Conservation (phyloP, 2,113 vertebrate species). For the Urocitellus parryii region DNA sequence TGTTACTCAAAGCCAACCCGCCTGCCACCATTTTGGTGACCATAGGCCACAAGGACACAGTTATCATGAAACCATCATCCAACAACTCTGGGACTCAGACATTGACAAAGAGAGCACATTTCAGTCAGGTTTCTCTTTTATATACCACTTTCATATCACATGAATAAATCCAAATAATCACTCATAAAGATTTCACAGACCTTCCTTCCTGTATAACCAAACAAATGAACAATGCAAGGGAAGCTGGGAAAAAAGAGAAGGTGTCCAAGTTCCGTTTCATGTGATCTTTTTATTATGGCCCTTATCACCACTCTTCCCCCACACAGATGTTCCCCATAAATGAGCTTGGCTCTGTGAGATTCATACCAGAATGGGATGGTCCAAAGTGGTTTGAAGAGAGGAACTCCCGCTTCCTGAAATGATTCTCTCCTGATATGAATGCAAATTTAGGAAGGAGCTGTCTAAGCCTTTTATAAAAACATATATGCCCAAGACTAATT, state of each 20-base stretch:
- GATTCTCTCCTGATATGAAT: conserved; percentile 69
- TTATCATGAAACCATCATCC: background rate
- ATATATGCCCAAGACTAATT: conserved; percentile 40
- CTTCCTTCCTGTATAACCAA: conserved; percentile 39
- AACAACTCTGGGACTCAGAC: background rate
- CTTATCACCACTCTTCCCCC: background rate
- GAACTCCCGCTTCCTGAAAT: conserved; percentile 79
- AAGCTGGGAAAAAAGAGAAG: conserved; percentile 55
- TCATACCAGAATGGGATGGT: conserved; percentile 53
- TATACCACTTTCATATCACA: background rate
- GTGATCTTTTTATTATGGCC: background rate
- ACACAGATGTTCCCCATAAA: conserved; percentile 65
- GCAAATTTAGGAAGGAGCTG: conserved; percentile 79
- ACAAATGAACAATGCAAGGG: background rate
- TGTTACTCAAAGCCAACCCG: conserved; percentile 23
- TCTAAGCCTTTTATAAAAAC: conserved; percentile 68
- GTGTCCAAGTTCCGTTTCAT: conserved; percentile 25
- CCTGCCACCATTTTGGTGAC: background rate
- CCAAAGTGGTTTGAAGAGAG: conserved; percentile 58
- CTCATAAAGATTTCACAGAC: background rate
- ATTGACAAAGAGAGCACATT: conserved; percentile 19
- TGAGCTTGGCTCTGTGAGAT: background rate
- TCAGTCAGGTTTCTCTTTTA: background rate
- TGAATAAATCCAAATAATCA: conserved; percentile 22
- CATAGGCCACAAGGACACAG: background rate